Base-by-base conservation (phyloP, 2,113 vertebrate species). In the Eulemur macaco region DNA sequence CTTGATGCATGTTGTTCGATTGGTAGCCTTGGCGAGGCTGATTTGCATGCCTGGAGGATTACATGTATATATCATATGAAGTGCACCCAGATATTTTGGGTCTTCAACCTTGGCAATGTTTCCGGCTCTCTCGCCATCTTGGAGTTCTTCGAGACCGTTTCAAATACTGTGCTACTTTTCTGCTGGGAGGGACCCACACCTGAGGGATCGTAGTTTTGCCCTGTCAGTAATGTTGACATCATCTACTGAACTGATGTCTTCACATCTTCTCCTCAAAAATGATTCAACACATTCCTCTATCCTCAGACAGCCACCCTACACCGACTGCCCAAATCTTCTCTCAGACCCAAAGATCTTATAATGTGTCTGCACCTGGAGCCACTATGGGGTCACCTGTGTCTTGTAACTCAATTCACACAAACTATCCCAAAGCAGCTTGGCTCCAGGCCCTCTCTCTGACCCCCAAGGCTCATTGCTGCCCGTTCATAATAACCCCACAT, bases 41-140 rank as follows among this genome's bases (percentile, higher is more conserved):
- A 27, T 20, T 0, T 4, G 9, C 10, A 5, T 4, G 39, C 20
- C 2, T 15, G 27, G 20, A 34, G n/a, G 29, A 45, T 2, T 8
- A 4, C 1, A 2, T 1, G 7, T 5, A 7, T 42, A 2, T 3
- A 23, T 13, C 63, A 1, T 0, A 25, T 0, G 17, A 68, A 39
- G 12, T 31, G 47, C n/a, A 23, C 20, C 10, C 2, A 42, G 34
- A 29, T 25, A 5, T 9, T 45, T 18, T 1, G n/a, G 88, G 52
- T 5, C 23, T 58, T 8, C 1, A 1, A 20, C 13, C 12, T 52
- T 2, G 58, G 80, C 45, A 27, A 12, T 3, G 0, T 56, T 68
- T 88, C 37, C 1, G 7, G 6, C 29, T 1, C 20, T 4, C 0
- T 4, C 0, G 10, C 25, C 14, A 29, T 31, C 54, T 54, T 84